These are phyloP conservation scores for Pomatostomus ruficeps DNA, from an alignment of 2,113 vertebrate genomes.

Conservation along the genomic window DNA sequence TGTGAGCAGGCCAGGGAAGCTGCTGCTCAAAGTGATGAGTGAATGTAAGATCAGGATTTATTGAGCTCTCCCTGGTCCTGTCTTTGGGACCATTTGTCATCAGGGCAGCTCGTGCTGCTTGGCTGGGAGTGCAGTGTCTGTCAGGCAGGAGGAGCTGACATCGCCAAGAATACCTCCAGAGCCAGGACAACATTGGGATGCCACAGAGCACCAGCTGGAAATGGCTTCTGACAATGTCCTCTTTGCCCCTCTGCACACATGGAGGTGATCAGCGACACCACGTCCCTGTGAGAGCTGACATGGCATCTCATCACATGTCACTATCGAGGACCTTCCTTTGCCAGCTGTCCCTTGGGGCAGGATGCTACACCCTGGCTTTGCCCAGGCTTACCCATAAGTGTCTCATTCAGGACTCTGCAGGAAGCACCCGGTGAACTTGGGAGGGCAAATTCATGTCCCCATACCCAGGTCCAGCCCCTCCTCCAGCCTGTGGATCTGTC, in stretches of 20 bases:
- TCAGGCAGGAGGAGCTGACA: not conserved
- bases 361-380: not conserved
- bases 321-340: fast-evolving
- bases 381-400: not conserved
- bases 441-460: not conserved
- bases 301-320: fast-evolving
- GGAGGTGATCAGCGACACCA: not conserved
- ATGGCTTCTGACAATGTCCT: not conserved
- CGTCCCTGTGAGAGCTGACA: not conserved
- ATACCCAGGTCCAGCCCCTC: too few species aligned
- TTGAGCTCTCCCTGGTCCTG: not conserved
- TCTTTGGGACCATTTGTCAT: not conserved
- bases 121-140: not conserved
- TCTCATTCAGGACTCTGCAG: not conserved
- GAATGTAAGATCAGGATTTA: not conserved
- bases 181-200: not conserved
- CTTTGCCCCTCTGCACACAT: not conserved
- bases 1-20: not conserved
- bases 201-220: not conserved
- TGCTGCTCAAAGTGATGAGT: not conserved
- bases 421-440: fast-evolving
- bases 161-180: not conserved
- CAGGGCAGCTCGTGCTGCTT: not conserved
- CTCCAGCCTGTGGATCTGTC: not conserved
- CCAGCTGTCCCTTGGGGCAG: not conserved